Evolutionary conservation across 2,888 invertebrate genomes (phyloP).

Genomic region (Scaptomyza tumidula): DNA sequence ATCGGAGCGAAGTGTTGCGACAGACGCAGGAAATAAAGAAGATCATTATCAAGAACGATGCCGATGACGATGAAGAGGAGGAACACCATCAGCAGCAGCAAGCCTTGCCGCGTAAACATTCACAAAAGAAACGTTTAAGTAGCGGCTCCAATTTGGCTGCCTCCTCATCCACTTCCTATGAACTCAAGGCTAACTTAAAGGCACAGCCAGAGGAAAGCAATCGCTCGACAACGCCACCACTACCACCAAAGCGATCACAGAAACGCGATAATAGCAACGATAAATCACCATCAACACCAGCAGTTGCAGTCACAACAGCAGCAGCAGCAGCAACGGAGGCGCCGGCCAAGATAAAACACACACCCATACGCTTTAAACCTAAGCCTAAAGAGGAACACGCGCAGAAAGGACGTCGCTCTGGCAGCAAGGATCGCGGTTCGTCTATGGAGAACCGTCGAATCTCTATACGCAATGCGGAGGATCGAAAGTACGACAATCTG

Average conservation of each 20-base stretch:
- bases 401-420: conserved; percentile 52
- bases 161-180: conserved; percentile 32
- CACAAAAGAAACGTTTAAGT: conserved; percentile 32
- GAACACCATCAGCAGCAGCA: conserved; percentile 26
- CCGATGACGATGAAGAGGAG: conserved; percentile 83
- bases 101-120: conserved; percentile 47
- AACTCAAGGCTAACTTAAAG: conserved; percentile 46
- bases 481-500: conserved; percentile 87
- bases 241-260: conserved; percentile 58
- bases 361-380: conserved; percentile 83
- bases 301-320: conserved; percentile 9
- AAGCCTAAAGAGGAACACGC: conserved; percentile 63
- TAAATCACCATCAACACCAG: conserved; percentile 15
- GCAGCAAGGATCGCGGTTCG: conserved; percentile 59
- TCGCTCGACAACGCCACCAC: conserved; percentile 82
- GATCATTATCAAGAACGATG: conserved; percentile 84
- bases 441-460: conserved; percentile 78
- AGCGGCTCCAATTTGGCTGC: conserved; percentile 8
- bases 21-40: conserved; percentile 82
- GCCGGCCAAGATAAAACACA: conserved; percentile 78
- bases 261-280: conserved; percentile 45
- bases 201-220: conserved; percentile 33
- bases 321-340: conserved; percentile 11
- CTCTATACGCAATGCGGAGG: conserved; percentile 85
- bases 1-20: conserved; percentile 75